Conservation (phyloP, 2,888 invertebrate species). For the Mesorhabditis belari region DNA sequence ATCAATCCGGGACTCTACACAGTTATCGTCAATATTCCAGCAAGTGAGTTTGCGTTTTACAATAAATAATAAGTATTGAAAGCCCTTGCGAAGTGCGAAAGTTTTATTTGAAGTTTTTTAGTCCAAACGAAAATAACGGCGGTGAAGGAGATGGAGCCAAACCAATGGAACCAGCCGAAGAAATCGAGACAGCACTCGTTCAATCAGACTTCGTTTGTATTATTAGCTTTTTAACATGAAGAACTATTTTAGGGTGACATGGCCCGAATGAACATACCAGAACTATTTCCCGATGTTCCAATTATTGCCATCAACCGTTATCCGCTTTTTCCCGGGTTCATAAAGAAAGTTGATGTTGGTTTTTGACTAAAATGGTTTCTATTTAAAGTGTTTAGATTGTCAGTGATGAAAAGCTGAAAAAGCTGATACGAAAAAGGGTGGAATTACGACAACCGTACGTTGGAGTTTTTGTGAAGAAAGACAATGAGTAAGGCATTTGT, state of each 20-base stretch:
- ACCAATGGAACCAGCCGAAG: neutral
- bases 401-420: conserved; percentile 76
- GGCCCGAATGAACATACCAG: conserved; percentile 73
- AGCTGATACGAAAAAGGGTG: conserved; percentile 83
- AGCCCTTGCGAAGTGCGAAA: no score
- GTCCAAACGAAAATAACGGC: neutral
- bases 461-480: conserved; percentile 88
- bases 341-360: conserved; percentile 85
- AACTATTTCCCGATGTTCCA: conserved; percentile 91
- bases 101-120: no score
- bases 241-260: conserved; percentile 16
- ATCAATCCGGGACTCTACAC: no score
- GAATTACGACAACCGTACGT: conserved; percentile 92
- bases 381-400: conserved; percentile 62
- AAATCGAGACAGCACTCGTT: neutral
- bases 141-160: neutral
- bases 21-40: no score
- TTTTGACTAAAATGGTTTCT: neutral
- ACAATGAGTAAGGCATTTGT: conserved; percentile 65
- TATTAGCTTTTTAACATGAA: neutral
- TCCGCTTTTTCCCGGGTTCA: conserved; percentile 94
- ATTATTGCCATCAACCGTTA: conserved; percentile 86
- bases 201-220: neutral
- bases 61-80: no score
- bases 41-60: no score